Percentiles rank a stretch among this genome's conserved stretches.
Evolutionary conservation across 1,140 invertebrate genomes (phyloP).

Genomic region (Drosophila teissieri): DNA sequence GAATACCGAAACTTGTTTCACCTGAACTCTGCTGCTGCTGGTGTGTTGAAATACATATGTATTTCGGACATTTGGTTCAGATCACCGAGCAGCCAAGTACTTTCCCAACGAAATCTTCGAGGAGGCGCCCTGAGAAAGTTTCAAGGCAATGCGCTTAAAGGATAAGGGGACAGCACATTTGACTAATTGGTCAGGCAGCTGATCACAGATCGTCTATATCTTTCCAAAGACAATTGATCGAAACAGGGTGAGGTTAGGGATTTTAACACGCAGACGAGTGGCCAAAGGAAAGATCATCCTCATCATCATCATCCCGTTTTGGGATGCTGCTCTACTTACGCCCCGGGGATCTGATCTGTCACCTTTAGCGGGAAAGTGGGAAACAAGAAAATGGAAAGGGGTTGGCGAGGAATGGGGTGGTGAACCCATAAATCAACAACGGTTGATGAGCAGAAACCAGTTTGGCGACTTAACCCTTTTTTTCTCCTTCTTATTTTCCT

Average conservation of each 20-base stretch:
- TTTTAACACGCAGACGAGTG: conserved; percentile 64
- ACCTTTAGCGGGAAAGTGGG: conserved; percentile 11
- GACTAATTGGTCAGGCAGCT: conserved; percentile 44
- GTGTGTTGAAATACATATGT: conserved; percentile 1
- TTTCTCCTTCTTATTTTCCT: not conserved
- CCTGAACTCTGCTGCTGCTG: conserved; percentile 10
- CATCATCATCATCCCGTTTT: conserved; percentile 14
- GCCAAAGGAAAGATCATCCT: conserved; percentile 2
- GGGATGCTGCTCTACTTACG: conserved; percentile 60
- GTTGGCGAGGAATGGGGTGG: conserved; percentile 30
- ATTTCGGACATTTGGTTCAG: not conserved
- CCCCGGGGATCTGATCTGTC: conserved; percentile 36
- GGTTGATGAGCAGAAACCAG: conserved; percentile 44
- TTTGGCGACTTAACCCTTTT: conserved; percentile 58
- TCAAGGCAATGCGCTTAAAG: not conserved
- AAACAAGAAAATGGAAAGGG: not conserved
- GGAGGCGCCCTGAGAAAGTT: conserved; percentile 2
- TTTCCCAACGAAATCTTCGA: conserved; percentile 19
- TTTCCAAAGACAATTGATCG: conserved; percentile 19
- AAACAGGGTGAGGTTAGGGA: conserved; percentile 7
- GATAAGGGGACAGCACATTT: conserved; percentile 5
- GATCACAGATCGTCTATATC: conserved; percentile 8
- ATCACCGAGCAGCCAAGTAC: not conserved
- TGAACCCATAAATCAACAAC: conserved; percentile 69
- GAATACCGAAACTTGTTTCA: conserved; percentile 46